Base-by-base conservation (phyloP, 2,888 invertebrate species). In the Ganaspis brasiliensis region DNA sequence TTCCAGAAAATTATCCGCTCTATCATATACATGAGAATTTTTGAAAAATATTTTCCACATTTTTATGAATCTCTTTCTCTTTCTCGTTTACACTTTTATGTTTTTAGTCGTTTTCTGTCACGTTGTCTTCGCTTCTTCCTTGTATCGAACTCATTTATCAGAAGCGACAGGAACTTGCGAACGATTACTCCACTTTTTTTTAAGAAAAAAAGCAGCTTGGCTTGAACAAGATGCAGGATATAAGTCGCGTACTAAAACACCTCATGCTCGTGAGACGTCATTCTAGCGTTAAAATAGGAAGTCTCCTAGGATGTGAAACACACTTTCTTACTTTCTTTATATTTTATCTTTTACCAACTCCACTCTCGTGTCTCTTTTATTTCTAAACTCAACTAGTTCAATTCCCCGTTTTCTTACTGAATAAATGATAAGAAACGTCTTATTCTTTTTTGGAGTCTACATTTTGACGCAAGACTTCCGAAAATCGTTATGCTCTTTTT, bases 261-360 rank as follows among this genome's bases (percentile, higher is more conserved):
- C 61, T 61, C 37, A 35, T 19, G 61, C 10, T n/a, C n/a, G n/a
- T n/a, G 37, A 37, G 19, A 61, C 35, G 61, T 61, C 61, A 61
- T 61, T 61, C 19, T 35, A 37, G n/a, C 61, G 37, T 21, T 37
- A 37, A 12, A 37, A 37, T 19, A 21, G 37, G 37, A 61, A 2
- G 19, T 37, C 37, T 61, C 61, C 12, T 4, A 61, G 61, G 37
- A 61, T 37, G 12, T 35, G 61, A 61, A 59, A 61, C 61, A 61
- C 37, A 37, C 45, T 45, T 45, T 45, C n/a, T 45, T 45, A 45
- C 45, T 45, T 14, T 45, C n/a, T 45, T 45, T 45, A 14, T 45
- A 45, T 45, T 45, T 12, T 45, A 45, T 14, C 45, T 12, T 45
- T 14, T 14, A n/a, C 12, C 14, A 45, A n/a, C 45, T 45, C n/a